Conservation (phyloP, 1,140 invertebrate genomes). For the Trachymyrmex septentrionalis region DNA sequence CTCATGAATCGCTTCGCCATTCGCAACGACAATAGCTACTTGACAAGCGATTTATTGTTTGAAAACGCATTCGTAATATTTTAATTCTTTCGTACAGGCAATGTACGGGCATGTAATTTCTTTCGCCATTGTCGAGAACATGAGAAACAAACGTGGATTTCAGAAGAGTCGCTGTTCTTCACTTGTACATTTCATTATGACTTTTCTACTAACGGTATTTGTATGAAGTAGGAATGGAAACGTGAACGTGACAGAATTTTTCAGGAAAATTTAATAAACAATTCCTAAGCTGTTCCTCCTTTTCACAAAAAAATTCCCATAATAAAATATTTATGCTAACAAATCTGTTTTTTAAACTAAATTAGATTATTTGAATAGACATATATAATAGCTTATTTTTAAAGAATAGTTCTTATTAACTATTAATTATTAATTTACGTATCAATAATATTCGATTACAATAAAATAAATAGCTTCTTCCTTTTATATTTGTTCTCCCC, state of each 20-base stretch:
- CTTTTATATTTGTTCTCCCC: neutral
- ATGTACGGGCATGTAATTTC: no score
- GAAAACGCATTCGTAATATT: neutral
- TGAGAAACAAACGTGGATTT: neutral
- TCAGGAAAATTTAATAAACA: neutral
- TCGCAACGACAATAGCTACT: conserved; percentile 27
- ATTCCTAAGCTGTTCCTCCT: neutral
- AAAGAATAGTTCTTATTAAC: neutral
- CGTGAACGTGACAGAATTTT: neutral
- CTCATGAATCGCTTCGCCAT: neutral
- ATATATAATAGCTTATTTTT: neutral
- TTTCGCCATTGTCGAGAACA: conserved; percentile 3
- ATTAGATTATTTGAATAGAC: neutral
- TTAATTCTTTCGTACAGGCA: conserved; percentile 8
- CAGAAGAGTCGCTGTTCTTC: neutral
- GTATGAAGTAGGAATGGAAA: neutral
- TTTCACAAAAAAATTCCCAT: neutral
- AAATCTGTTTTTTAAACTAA: neutral
- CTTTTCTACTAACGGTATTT: neutral
- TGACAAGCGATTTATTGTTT: conserved; percentile 7
- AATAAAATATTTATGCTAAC: neutral
- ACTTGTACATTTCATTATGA: neutral
- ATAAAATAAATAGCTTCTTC: neutral
- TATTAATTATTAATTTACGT: neutral
- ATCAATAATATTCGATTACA: neutral